Base-by-base conservation (phyloP, 1,140 invertebrate species). In the Diachasma alloeum region DNA sequence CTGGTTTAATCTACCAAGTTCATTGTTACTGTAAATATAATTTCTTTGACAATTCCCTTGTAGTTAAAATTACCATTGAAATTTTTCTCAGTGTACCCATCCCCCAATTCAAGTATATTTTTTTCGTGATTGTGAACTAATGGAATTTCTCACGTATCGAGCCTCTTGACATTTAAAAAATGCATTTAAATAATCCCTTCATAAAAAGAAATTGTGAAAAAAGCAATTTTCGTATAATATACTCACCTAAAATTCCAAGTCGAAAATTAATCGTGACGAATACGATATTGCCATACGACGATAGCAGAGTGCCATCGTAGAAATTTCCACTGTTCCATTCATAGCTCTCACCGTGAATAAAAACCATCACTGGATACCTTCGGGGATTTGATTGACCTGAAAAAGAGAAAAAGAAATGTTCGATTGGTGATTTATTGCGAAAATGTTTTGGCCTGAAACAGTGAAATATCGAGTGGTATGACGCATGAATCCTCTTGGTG, bases 211-310 rank as follows among this genome's bases (percentile, higher is more conserved):
- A 3, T 31, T 31, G 2, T 31, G 31, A 22, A 22, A 0, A 4
- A 74, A 10, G 1, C 19, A n/a, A 24, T 42, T 63, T 31, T 48
- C 15, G 24, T 46, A 9, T 53, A 24, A 59, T 22, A 63, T 10
- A 79, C 89, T 92, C 87, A 98, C 97, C 97, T 79, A 99, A 89
- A 80, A 97, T 94, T 10, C 97, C 97, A 0, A 99, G 91, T 31
- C 98, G 91, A 86, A 95, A 99, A 89, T 99, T 99, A 36, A 99
- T 88, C 15, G 96, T 98, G 44, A 99, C 94, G 31, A 99, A 96
- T 84, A 99, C 94, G 31, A 98, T 93, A 82, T 96, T 93, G 42
- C 96, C 96, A 82, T 96, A 97, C 63, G 95, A 94, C 59, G 97
- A 93, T 70, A 98, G 86, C 13, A 98, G 93, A 53, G 94, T 94